These are phyloP conservation scores for Lycocorax pyrrhopterus DNA, from an alignment of 2,113 vertebrate species.

Conservation along the genomic window DNA sequence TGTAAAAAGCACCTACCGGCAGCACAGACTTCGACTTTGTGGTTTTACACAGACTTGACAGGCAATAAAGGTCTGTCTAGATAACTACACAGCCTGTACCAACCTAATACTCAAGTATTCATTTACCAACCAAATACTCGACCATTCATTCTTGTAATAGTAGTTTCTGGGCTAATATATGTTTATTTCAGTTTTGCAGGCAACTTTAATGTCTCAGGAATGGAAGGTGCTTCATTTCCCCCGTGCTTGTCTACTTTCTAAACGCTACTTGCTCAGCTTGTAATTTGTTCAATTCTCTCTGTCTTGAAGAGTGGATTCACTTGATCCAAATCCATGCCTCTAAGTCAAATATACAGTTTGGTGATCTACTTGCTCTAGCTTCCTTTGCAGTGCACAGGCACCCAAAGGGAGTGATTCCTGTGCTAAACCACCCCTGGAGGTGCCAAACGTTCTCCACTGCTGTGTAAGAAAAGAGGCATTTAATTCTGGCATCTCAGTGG, in stretches of 20 bases:
- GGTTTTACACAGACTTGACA: conserved; percentile 12
- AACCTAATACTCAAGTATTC: not conserved
- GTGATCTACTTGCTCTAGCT: not conserved
- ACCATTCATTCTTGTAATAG: not conserved
- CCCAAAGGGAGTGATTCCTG: rapidly evolving
- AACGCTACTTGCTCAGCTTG: not conserved
- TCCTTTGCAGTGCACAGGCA: not conserved
- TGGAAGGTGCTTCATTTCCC: not conserved
- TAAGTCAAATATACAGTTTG: not conserved
- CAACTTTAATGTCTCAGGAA: not conserved
- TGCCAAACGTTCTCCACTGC: not conserved
- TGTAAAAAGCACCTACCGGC: conserved; percentile 44
- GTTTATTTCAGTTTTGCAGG: not conserved
- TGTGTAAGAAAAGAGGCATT: not conserved
- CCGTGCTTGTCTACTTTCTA: not conserved
- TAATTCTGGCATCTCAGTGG: not conserved
- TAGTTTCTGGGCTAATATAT: not conserved
- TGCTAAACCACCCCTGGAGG: not conserved
- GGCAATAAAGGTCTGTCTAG: not conserved
- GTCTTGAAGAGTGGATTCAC: not conserved
- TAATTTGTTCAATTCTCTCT: not conserved
- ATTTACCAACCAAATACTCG: not conserved
- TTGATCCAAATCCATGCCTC: not conserved
- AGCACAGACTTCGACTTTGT: conserved; percentile 23
- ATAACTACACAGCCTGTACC: not conserved